Evolutionary conservation across 1,140 invertebrate species (phyloP), one percentile per base, ranked within the genome.

Genomic region (Monochamus saltuarius): DNA sequence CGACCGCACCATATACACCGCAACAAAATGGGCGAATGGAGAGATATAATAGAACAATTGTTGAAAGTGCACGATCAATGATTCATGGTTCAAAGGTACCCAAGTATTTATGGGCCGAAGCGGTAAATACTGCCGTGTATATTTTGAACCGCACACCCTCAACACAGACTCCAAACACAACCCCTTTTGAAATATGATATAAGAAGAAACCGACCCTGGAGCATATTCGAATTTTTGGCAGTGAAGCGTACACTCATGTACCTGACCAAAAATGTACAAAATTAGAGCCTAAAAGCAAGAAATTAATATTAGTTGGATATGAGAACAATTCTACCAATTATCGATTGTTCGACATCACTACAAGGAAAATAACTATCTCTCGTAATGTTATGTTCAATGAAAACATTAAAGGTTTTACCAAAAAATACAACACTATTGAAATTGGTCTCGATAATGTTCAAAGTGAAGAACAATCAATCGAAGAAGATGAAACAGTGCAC

Each of bases 1-100:
- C 46, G 17, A 71, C 67, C 11, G 53, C 65, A 10, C 57, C 62
- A 13, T 75, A 79, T 52, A 71, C 71, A 19, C 74, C 77, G 38
- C 59, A 76, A 54, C 72, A 76, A 61, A 82, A 81, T 66, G 79
- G 78, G 7, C 59, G 66, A 29, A 67, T 68, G 7, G 79, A 81
- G 61, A 56, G 76, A 22, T 66, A 71, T 39, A 79, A 79, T 56
- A 36, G 79, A 8, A 80, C 72, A 7, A 62, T 80, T 6, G 53
- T 72, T 0, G 71, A 78, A 19, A 71, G 62, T 55, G 75, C 74
- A 4, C 45, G 45, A 16, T 61, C 71, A 35, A 65, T 79, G 67
- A 35, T 80, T 2, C 36, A 64, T 8, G 64, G 75, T 54, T 53
- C 62, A 29, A 47, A 64, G 7, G 17, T 79, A 19, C 46, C 59